phyloP scores from a whole-genome alignment of 2,797 vertebrate species.

The Kryptolebias ocellatus region DNA sequence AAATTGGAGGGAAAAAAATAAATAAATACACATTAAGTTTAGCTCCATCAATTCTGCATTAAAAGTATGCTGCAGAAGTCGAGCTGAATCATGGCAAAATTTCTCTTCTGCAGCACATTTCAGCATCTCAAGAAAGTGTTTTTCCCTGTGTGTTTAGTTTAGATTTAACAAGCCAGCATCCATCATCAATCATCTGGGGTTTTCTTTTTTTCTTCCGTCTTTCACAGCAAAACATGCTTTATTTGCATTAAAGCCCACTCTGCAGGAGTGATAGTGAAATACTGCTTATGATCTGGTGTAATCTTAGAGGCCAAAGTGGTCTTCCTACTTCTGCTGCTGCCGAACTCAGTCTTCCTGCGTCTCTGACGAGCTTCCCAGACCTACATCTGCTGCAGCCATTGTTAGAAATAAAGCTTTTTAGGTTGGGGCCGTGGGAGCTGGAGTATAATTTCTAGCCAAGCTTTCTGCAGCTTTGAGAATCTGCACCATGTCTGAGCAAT shows the following conservation, averaged over 20 bases:
- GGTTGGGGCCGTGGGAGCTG: conserved; percentile 48
- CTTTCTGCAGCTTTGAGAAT: conserved; percentile 66
- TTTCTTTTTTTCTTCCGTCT: conserved; percentile 44
- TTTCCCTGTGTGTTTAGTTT: conserved; percentile 49
- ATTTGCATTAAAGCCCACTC: conserved; percentile 72
- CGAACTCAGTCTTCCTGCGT: conserved; percentile 27
- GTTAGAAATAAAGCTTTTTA: conserved; percentile 53
- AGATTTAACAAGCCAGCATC: conserved; percentile 47
- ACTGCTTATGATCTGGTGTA: conserved; percentile 65
- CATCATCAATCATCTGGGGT: conserved; percentile 54
- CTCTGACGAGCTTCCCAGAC: conserved; percentile 77
- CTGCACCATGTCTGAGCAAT: conserved; percentile 63
- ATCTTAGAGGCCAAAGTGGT: conserved; percentile 61
- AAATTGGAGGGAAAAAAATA: conserved; percentile 33
- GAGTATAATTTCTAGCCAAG: conserved; percentile 30
- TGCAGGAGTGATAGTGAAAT: conserved; percentile 64
- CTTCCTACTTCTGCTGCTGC: conserved; percentile 38
- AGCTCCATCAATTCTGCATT: conserved; percentile 22
- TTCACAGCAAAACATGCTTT: conserved; percentile 44
- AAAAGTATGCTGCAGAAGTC: conserved; percentile 45
- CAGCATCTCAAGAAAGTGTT: conserved; percentile 60
- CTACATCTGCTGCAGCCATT: conserved; percentile 77
- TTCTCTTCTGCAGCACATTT: conserved; percentile 39
- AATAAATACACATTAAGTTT: conserved; percentile 16
- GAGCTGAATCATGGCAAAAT: conserved; percentile 57